Evolutionary conservation across 2,113 vertebrate genomes (phyloP).

Genomic region (Motacilla tschutschensis): DNA sequence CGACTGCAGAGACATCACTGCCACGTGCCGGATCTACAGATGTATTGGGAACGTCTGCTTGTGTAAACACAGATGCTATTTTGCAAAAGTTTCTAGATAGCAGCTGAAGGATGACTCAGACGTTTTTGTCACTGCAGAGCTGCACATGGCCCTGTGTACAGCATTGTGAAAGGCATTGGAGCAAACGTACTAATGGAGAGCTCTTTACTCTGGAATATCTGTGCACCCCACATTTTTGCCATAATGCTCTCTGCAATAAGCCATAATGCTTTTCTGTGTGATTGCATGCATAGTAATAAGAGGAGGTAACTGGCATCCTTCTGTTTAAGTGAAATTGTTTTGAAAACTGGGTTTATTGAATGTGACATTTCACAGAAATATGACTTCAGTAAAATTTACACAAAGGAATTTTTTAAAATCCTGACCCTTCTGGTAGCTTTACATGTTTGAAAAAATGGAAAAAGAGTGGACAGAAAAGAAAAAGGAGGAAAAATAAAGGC

Average conservation of each 20-base stretch:
- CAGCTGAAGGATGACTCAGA: background rate
- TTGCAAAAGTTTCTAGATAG: background rate
- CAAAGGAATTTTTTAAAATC: background rate
- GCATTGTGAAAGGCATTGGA: background rate
- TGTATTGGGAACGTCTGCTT: background rate
- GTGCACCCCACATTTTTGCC: background rate
- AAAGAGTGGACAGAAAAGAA: background rate
- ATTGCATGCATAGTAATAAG: background rate
- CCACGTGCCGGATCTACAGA: background rate
- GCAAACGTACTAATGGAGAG: background rate
- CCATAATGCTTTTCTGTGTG: background rate
- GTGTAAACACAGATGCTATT: background rate
- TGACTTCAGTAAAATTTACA: background rate
- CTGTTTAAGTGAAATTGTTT: background rate
- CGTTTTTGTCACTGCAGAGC: background rate
- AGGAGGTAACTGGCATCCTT: background rate
- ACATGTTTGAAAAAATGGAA: background rate
- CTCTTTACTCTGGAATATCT: background rate
- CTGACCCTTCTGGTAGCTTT: background rate
- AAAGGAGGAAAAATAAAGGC: rapidly evolving
- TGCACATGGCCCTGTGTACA: background rate
- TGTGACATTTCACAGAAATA: background rate
- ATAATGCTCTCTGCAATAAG: background rate
- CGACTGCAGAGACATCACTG: background rate
- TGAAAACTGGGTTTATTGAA: background rate